Evolutionary conservation across 2,888 invertebrate genomes (phyloP).

Genomic region (Crocallis elinguaria): DNA sequence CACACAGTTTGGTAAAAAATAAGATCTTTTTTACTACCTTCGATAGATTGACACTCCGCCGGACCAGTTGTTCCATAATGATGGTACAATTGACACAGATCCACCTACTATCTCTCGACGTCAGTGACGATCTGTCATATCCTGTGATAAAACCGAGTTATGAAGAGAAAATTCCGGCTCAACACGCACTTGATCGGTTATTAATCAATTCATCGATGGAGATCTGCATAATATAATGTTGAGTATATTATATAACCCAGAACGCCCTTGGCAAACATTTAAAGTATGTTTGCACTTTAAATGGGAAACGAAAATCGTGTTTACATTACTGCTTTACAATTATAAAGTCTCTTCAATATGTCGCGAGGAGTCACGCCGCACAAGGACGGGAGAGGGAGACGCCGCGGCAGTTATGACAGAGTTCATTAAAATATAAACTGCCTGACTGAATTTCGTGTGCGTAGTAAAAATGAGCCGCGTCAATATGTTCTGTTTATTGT

Average conservation of each 20-base stretch:
- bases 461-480: neutral
- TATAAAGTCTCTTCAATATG: slow-evolving; percentile 50
- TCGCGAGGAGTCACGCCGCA: slow-evolving; percentile 18
- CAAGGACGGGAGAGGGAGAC: neutral
- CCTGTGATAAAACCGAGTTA: no score
- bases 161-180: no score
- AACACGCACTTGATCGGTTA: no score
- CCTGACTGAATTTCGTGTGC: neutral
- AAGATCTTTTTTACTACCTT: no score
- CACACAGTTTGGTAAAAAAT: no score
- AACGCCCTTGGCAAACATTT: slow-evolving; percentile 54
- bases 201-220: neutral
- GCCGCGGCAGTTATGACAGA: neutral
- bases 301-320: slow-evolving; percentile 66
- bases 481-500: neutral
- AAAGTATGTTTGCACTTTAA: slow-evolving; percentile 56
- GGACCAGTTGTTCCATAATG: no score
- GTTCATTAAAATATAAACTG: slow-evolving; percentile 3
- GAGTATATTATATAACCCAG: slow-evolving; percentile 44
- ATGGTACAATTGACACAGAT: no score
- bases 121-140: no score
- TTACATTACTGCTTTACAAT: slow-evolving; percentile 64
- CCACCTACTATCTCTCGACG: no score
- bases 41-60: no score
- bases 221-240: neutral